A percentile compares a stretch with the other conserved stretches of the same genome.
Conservation (phyloP, 2,888 invertebrate genomes). For the Harpalus rufipes region DNA sequence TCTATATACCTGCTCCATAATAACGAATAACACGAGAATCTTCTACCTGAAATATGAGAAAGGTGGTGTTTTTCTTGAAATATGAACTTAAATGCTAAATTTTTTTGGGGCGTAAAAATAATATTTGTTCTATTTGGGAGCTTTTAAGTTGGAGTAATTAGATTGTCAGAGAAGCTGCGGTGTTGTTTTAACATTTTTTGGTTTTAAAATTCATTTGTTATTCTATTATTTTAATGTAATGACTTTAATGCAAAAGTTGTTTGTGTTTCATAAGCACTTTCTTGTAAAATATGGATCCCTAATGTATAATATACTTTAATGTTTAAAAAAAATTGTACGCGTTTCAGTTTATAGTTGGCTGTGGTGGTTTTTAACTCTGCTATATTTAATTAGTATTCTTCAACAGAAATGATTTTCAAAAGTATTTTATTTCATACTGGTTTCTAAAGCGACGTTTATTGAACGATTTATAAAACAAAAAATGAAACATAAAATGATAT, state of each 20-base stretch:
- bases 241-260: conserved; percentile 2
- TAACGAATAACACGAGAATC: neutral
- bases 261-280: conserved; percentile 1
- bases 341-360: neutral
- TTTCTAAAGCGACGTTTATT: no score
- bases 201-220: neutral
- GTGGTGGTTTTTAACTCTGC: neutral
- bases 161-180: neutral
- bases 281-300: neutral
- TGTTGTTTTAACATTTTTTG: neutral
- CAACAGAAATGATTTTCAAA: no score
- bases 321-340: neutral
- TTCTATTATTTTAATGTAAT: conserved; percentile 7
- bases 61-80: neutral
- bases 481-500: no score
- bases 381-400: no score
- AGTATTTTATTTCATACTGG: no score
- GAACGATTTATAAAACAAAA: no score
- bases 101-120: neutral
- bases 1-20: conserved; percentile 25
- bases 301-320: neutral
- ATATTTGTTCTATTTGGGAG: neutral
- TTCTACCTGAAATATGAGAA: conserved; percentile 3
- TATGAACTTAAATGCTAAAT: neutral
- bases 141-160: conserved; percentile 5